phyloP scores from a whole-genome alignment of 1,140 invertebrate genomes.

The Rhagoletis zephyria region DNA sequence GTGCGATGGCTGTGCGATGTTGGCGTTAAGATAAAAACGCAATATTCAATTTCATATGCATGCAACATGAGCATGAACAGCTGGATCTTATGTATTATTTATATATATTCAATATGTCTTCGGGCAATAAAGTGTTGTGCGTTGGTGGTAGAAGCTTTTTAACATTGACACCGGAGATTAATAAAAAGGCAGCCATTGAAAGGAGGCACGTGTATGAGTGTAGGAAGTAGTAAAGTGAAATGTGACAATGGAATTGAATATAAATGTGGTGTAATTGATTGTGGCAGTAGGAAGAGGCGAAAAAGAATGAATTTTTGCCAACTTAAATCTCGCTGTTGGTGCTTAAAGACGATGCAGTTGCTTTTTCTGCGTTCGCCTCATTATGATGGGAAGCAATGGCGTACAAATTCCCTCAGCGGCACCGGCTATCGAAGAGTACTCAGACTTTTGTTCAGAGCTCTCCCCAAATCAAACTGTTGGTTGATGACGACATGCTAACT shows the following conservation, averaged over 20 bases:
- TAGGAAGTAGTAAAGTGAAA: neutral
- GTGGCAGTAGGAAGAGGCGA: neutral
- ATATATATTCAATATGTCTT: neutral
- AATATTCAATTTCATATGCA: conserved; percentile 6
- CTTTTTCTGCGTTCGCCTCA: too few species aligned
- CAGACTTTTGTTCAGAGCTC: too few species aligned
- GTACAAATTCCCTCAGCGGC: too few species aligned
- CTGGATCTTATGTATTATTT: neutral
- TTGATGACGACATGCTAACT: too few species aligned
- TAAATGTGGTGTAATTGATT: neutral
- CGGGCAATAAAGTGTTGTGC: neutral
- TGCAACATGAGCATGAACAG: conserved; percentile 13
- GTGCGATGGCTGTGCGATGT: conserved; percentile 4
- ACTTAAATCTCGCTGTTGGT: too few species aligned
- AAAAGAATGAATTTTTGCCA: too few species aligned
- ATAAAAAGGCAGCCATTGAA: neutral
- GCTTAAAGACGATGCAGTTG: too few species aligned
- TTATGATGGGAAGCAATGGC: too few species aligned
- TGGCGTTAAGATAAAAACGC: neutral
- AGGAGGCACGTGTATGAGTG: neutral
- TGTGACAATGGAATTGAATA: neutral
- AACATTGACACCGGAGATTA: neutral
- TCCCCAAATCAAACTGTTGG: too few species aligned
- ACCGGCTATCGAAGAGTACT: too few species aligned
- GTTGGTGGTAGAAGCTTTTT: neutral